phyloP scores from a whole-genome alignment of 2,888 invertebrate species.

The Melanotus villosus region DNA sequence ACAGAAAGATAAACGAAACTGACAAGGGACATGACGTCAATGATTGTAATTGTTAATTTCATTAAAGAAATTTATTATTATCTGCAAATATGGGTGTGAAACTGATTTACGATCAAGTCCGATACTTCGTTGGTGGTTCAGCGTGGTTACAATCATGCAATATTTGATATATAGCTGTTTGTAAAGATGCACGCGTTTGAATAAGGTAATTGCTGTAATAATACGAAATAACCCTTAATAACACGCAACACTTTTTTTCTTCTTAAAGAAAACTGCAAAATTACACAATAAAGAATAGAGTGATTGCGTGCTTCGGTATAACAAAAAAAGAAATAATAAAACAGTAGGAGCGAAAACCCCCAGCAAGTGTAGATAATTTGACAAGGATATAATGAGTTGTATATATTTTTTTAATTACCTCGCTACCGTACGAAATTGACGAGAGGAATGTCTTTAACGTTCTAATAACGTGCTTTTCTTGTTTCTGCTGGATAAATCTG shows the following conservation, averaged over 20 bases:
- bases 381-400: slow-evolving; percentile 12
- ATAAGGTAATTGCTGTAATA: slow-evolving; percentile 24
- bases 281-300: slow-evolving; percentile 1
- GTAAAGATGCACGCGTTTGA: slow-evolving; percentile 25
- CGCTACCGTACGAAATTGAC: slow-evolving; percentile 1
- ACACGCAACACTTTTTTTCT: background rate
- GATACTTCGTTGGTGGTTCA: slow-evolving; percentile 19
- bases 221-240: slow-evolving; percentile 18
- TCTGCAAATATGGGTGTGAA: slow-evolving; percentile 21
- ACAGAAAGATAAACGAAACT: too few relatives aligned
- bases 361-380: slow-evolving; percentile 19
- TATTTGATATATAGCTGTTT: slow-evolving; percentile 20
- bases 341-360: slow-evolving; percentile 6
- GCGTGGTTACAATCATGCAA: slow-evolving; percentile 17
- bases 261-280: slow-evolving; percentile 2
- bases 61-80: slow-evolving; percentile 16
- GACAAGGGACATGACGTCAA: too few relatives aligned
- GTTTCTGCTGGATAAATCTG: too few relatives aligned
- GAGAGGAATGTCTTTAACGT: background rate
- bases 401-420: slow-evolving; percentile 9
- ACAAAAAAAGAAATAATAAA: slow-evolving; percentile 6
- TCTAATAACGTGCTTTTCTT: background rate
- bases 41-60: slow-evolving; percentile 5
- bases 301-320: slow-evolving; percentile 18
- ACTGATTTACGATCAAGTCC: slow-evolving; percentile 8